Percentiles rank a stretch among this genome's conserved stretches.
phyloP scores from a whole-genome alignment of 37 sponge, comb jelly and placozoan species.

The Tethya wilhelma region DNA sequence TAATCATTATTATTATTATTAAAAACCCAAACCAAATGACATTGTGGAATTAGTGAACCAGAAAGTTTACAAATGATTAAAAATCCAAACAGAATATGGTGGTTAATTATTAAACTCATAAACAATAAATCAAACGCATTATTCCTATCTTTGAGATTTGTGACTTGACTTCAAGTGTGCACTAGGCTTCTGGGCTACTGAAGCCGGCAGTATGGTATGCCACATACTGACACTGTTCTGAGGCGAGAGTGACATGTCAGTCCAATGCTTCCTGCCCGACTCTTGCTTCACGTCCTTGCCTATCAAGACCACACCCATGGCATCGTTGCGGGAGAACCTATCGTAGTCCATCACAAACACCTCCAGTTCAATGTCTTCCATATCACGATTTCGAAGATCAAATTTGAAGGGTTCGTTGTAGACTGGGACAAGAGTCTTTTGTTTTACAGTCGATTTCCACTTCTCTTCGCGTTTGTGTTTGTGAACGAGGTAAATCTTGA shows the following conservation, averaged over 20 bases:
- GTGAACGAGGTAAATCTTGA: constrained; percentile 54
- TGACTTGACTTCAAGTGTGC: no score
- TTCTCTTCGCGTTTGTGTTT: constrained; percentile 27
- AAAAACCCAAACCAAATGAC: no score
- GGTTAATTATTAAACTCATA: no score
- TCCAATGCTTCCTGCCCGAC: constrained; percentile 49
- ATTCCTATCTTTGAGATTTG: neutral
- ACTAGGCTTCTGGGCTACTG: no score
- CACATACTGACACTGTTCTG: constrained; percentile 37
- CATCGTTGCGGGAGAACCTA: constrained; percentile 25
- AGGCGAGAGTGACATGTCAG: constrained; percentile 29
- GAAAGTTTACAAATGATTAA: no score
- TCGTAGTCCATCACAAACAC: constrained; percentile 56
- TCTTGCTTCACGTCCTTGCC: constrained; percentile 14
- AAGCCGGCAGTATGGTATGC: constrained; percentile 21
- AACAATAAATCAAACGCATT: neutral
- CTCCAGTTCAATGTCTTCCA: constrained; percentile 13
- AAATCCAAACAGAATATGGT: no score
- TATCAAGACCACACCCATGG: constrained; percentile 33
- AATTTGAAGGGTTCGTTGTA: constrained; percentile 77
- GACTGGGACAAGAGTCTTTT: constrained; percentile 53
- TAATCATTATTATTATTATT: no score
- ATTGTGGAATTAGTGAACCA: no score
- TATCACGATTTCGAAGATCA: constrained; percentile 35
- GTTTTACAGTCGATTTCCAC: constrained; percentile 67